Evolutionary conservation across 37 sponge, comb jelly and placozoan genomes (phyloP).

Genomic region (Aplysina aerophoba): DNA sequence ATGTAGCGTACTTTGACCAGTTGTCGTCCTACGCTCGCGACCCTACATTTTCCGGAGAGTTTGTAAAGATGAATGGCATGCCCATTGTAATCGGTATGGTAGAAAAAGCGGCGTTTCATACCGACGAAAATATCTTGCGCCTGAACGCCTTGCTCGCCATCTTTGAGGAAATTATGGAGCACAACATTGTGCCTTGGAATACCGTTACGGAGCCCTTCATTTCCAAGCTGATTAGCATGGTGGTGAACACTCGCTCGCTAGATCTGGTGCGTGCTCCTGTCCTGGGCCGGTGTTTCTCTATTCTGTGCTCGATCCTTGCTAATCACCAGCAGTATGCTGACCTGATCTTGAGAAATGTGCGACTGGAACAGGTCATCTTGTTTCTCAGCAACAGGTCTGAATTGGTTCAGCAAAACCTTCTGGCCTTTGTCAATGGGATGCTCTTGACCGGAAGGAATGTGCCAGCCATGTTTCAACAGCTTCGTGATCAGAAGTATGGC

Average conservation of each 20-base stretch:
- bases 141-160: conserved; percentile 54
- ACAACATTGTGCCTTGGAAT: conserved; percentile 85
- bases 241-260: neutral
- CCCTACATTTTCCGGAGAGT: conserved; percentile 65
- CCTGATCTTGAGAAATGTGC: conserved; percentile 47
- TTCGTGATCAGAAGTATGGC: conserved; percentile 42
- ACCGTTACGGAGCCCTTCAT: conserved; percentile 73
- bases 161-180: conserved; percentile 89
- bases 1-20: conserved; percentile 35
- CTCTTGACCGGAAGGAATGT: conserved; percentile 47
- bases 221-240: conserved; percentile 71
- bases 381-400: conserved; percentile 31
- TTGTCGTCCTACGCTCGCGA: conserved; percentile 56
- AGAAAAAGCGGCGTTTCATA: conserved; percentile 40
- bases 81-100: conserved; percentile 48
- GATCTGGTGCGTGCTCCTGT: conserved; percentile 50
- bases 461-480: conserved; percentile 35
- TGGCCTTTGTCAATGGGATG: conserved; percentile 86
- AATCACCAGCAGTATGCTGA: conserved; percentile 60
- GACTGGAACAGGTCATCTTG: conserved; percentile 42
- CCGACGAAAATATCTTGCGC: conserved; percentile 34
- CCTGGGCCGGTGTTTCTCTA: conserved; percentile 60
- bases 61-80: conserved; percentile 70
- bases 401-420: conserved; percentile 58
- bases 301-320: conserved; percentile 74